Percentiles rank a stretch among this genome's conserved stretches.
Evolutionary conservation across 2,797 vertebrate genomes (phyloP).

Genomic region (Coracias cyanogaster): DNA sequence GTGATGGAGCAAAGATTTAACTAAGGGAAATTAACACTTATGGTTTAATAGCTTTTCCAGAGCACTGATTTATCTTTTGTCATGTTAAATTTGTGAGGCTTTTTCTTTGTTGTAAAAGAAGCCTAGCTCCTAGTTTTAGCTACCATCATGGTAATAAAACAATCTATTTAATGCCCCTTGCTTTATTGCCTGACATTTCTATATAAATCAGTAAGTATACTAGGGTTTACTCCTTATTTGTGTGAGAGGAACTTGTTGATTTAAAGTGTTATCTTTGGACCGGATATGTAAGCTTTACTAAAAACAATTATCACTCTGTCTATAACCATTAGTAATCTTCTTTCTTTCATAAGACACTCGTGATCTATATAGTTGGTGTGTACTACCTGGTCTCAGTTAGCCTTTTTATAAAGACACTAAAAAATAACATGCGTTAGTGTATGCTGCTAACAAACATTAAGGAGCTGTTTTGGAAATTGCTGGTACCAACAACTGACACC

Average conservation of each 20-base stretch:
- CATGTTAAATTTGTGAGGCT: conserved; percentile 65
- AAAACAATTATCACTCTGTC: neutral
- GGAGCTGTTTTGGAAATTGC: neutral
- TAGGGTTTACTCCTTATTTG: neutral
- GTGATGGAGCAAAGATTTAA: conserved; percentile 74
- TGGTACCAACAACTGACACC: neutral
- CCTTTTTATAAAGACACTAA: neutral
- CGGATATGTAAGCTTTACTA: neutral
- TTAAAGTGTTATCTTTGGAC: neutral
- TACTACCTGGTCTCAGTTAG: neutral
- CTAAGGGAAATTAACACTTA: conserved; percentile 79
- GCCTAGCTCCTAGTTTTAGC: neutral
- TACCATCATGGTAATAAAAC: neutral
- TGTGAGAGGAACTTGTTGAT: neutral
- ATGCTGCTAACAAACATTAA: neutral
- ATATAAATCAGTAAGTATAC: neutral
- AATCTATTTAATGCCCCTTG: neutral
- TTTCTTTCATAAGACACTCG: neutral
- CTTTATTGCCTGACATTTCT: conserved; percentile 23
- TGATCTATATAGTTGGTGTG: neutral
- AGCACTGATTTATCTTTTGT: conserved; percentile 74
- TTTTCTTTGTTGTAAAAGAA: conserved; percentile 60
- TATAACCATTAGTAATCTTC: neutral
- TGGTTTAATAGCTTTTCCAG: conserved; percentile 64
- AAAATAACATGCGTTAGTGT: neutral